A percentile compares a stretch with the other conserved stretches of the same genome.
Conservation (phyloP, 1,140 invertebrate species). For the Drosophila ercepeae region DNA sequence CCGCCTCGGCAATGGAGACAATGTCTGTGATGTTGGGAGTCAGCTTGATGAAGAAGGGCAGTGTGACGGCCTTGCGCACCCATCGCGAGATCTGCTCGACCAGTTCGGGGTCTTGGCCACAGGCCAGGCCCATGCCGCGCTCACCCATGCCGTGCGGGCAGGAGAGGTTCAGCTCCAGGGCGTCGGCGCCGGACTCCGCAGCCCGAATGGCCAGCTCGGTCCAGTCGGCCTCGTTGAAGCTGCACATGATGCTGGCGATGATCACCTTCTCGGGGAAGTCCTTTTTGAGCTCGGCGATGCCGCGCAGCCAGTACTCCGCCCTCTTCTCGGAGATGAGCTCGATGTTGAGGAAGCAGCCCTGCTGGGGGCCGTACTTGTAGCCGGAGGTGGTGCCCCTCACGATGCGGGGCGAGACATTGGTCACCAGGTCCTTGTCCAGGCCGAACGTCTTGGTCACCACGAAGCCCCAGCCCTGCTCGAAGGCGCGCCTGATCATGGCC, state of each 20-base stretch:
- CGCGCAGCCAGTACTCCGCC: constrained; percentile 95
- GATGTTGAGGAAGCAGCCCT: constrained; percentile 97
- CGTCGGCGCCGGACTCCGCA: constrained; percentile 95
- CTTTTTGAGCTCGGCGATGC: constrained; percentile 94
- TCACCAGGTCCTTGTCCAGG: constrained; percentile 97
- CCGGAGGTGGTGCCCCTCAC: constrained; percentile 96
- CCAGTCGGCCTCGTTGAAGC: constrained; percentile 96
- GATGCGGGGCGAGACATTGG: constrained; percentile 98
- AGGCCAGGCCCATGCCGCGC: constrained; percentile 98
- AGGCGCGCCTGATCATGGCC: constrained; percentile 97
- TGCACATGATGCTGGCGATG: constrained; percentile 99
- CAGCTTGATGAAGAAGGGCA: constrained; percentile 99
- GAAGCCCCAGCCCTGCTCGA: constrained; percentile 98
- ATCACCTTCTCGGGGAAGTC: constrained; percentile 97
- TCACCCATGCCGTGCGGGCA: constrained; percentile 99
- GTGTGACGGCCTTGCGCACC: constrained; percentile 93
- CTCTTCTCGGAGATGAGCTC: constrained; percentile 99
- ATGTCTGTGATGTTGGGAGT: constrained; percentile 99
- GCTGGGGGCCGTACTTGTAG: constrained; percentile 95
- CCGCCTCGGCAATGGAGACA: constrained; percentile 93
- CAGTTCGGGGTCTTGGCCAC: constrained; percentile 95
- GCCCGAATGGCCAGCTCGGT: constrained; percentile 90
- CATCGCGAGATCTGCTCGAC: constrained; percentile 96
- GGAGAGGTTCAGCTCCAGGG: constrained; percentile 97
- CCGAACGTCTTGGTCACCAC: constrained; percentile 98